A percentile compares a stretch with the other conserved stretches of the same genome.
phyloP scores from a whole-genome alignment of 92 coral and sea anemone genomes.

The Anthopleura xanthogrammica region DNA sequence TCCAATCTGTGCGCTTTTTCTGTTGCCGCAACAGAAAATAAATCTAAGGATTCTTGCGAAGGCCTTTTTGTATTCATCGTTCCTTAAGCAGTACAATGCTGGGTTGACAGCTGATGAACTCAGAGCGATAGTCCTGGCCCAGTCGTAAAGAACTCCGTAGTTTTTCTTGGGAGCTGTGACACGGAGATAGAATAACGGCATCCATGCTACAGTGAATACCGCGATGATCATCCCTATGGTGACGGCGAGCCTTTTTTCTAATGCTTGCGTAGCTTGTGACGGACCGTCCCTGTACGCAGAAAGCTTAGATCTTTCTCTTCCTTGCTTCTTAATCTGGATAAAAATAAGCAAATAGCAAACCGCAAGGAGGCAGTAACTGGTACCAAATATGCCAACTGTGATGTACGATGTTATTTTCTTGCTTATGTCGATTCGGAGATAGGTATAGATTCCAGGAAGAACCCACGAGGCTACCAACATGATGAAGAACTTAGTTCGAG shows the following conservation, averaged over 20 bases:
- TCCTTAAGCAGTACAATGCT: conserved; percentile 68
- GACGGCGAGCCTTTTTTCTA: conserved; percentile 65
- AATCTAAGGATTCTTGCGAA: conserved; percentile 43
- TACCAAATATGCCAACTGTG: conserved; percentile 54
- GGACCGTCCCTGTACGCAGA: conserved; percentile 7
- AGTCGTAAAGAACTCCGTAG: conserved; percentile 76
- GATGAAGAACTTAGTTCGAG: conserved; percentile 50
- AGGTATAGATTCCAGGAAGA: conserved; percentile 57
- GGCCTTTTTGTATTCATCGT: conserved; percentile 64
- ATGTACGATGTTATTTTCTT: conserved; percentile 66
- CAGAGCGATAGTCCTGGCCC: conserved; percentile 73
- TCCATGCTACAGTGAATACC: conserved; percentile 77
- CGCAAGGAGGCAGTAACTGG: conserved; percentile 54
- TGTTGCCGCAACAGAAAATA: conserved; percentile 12
- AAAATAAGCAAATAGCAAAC: conserved; percentile 65
- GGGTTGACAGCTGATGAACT: conserved; percentile 79
- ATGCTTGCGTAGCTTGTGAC: conserved; percentile 12
- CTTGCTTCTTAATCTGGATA: conserved; percentile 43
- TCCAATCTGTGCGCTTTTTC: background rate
- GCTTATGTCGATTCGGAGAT: conserved; percentile 57
- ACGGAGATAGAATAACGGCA: conserved; percentile 68
- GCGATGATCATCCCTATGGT: conserved; percentile 70
- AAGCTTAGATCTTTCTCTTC: conserved; percentile 13
- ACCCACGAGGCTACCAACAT: conserved; percentile 53
- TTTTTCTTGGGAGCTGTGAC: conserved; percentile 71